Conservation (phyloP, 2,888 invertebrate species). For the Chrysolina oricalcia region DNA sequence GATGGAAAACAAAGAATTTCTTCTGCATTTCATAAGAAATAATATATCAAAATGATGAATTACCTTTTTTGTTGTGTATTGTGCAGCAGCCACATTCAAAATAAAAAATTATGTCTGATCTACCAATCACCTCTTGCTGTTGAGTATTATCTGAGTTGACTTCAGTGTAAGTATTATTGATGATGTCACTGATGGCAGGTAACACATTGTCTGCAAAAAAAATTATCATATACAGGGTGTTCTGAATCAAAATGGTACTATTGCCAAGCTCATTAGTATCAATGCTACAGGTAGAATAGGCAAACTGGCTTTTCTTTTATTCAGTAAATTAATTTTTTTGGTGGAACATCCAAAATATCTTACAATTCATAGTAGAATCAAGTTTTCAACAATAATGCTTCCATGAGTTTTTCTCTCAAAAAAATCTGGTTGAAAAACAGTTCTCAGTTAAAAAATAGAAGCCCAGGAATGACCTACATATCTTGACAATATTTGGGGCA, state of each 20-base stretch:
- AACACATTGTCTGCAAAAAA: constrained; percentile 13
- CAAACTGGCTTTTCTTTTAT: too few species aligned
- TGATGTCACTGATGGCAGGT: constrained; percentile 19
- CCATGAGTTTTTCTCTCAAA: too few species aligned
- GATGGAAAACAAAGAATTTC: background rate
- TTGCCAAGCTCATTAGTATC: background rate
- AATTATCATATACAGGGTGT: constrained; percentile 3
- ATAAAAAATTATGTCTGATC: constrained; percentile 10
- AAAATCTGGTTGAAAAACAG: too few species aligned
- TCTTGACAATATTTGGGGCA: too few species aligned
- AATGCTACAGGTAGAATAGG: background rate
- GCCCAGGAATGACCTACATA: too few species aligned
- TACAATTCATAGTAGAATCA: too few species aligned
- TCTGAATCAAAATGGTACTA: background rate
- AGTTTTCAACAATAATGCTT: too few species aligned
- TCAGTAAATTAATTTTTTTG: too few species aligned
- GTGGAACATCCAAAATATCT: background rate
- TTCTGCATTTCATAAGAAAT: background rate
- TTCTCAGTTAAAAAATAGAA: too few species aligned
- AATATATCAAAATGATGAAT: constrained; percentile 6
- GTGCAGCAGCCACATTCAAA: constrained; percentile 13
- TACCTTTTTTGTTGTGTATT: constrained; percentile 16
- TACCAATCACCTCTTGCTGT: constrained; percentile 9
- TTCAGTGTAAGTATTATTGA: background rate
- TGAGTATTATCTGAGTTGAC: constrained; percentile 3